phyloP scores from a whole-genome alignment of 2,888 invertebrate species.

The Drosophila anomalata region DNA sequence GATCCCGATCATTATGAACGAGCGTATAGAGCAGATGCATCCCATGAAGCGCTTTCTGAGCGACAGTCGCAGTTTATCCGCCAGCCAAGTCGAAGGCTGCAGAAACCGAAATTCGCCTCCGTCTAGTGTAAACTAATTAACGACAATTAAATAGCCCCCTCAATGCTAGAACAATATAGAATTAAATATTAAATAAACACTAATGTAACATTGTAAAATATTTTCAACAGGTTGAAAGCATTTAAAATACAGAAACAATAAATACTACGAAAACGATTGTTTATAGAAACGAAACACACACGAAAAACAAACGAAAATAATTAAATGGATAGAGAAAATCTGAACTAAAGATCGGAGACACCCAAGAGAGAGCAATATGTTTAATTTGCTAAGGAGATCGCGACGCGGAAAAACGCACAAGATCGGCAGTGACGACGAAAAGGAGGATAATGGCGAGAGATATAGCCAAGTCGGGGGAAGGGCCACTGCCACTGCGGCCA shows the following conservation, averaged over 20 bases:
- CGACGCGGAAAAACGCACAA: constrained; percentile 70
- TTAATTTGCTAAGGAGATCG: constrained; percentile 79
- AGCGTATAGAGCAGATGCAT: constrained; percentile 18
- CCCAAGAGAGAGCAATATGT: constrained; percentile 62
- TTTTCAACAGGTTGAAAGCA: constrained; percentile 67
- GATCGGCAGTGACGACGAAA: constrained; percentile 44
- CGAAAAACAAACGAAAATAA: constrained; percentile 20
- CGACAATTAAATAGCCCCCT: constrained; percentile 38
- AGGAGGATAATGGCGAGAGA: constrained; percentile 37
- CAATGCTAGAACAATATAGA: background rate
- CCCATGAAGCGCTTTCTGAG: constrained; percentile 24
- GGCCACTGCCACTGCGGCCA: constrained; percentile 12
- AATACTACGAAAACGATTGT: constrained; percentile 61
- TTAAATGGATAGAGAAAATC: constrained; percentile 43
- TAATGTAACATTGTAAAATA: constrained; percentile 43
- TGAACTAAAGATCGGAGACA: constrained; percentile 35
- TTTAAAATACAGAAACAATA: constrained; percentile 29
- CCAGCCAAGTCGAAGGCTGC: constrained; percentile 54
- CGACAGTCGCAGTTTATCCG: constrained; percentile 68
- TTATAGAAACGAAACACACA: constrained; percentile 52
- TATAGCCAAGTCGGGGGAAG: constrained; percentile 25
- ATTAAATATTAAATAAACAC: background rate
- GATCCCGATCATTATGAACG: constrained; percentile 31
- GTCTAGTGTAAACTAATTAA: constrained; percentile 22
- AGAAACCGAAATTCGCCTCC: constrained; percentile 18